A percentile compares a stretch with the other conserved stretches of the same genome.
Evolutionary conservation across 2,797 vertebrate species (phyloP).

Genomic region (Crax fasciolata): DNA sequence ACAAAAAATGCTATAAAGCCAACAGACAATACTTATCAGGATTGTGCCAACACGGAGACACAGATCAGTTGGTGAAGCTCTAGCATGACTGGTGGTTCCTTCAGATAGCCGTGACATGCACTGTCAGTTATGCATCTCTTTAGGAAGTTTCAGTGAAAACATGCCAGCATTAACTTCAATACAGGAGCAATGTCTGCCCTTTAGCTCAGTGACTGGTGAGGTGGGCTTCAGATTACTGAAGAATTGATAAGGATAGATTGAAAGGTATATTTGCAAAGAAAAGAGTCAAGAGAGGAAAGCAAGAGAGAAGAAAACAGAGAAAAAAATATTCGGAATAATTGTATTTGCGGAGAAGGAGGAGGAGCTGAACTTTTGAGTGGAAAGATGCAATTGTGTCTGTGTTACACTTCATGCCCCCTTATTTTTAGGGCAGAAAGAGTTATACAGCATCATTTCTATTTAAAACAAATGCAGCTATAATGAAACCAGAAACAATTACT

Average conservation of each 20-base stretch:
- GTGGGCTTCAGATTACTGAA: background rate
- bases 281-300: background rate
- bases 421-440: background rate
- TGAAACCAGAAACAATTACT: background rate
- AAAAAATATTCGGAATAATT: background rate
- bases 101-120: background rate
- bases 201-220: background rate
- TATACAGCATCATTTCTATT: background rate
- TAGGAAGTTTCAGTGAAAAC: background rate
- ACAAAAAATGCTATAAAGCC: background rate
- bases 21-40: background rate
- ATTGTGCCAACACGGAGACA: background rate
- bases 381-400: background rate
- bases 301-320: background rate
- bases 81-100: background rate
- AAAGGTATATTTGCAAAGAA: background rate
- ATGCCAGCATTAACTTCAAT: background rate
- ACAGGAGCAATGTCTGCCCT: background rate
- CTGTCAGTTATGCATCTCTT: background rate
- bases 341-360: background rate
- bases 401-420: background rate
- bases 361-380: background rate
- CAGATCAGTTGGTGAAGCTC: background rate
- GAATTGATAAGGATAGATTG: background rate
- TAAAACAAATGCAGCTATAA: background rate